These are phyloP conservation scores for Chironomus tepperi DNA, from an alignment of 1,140 invertebrate species.

Conservation along the genomic window DNA sequence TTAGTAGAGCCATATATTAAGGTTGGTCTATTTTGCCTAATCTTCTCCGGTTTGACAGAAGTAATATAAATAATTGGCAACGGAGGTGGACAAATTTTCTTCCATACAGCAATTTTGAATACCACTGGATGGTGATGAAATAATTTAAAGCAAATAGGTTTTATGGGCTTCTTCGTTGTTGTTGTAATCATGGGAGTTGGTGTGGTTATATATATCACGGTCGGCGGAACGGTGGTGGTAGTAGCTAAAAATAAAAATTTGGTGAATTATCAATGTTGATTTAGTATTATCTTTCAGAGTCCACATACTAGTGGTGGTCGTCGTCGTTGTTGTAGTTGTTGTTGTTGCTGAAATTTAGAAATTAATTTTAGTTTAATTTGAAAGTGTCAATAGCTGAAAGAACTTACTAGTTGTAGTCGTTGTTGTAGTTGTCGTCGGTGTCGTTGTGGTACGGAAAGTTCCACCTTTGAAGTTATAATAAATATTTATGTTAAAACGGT, in stretches of 20 bases:
- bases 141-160: not conserved
- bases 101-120: not conserved
- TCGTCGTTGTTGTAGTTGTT: not conserved
- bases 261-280: no score
- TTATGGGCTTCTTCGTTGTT: not conserved
- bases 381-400: no score
- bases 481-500: no score
- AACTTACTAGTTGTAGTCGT: no score
- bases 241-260: not conserved
- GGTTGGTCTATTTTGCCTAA: no score
- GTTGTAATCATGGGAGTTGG: not conserved
- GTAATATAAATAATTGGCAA: not conserved
- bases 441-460: not conserved
- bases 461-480: not conserved
- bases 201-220: not conserved
- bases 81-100: not conserved
- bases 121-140: not conserved
- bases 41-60: no score
- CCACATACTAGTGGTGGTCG: no score
- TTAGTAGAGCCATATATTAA: no score
- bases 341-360: not conserved
- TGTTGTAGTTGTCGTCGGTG: not conserved
- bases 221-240: not conserved
- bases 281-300: no score
- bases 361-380: no score